Base-by-base conservation (phyloP, 2,888 invertebrate species). In the Antheraea assamensis region DNA sequence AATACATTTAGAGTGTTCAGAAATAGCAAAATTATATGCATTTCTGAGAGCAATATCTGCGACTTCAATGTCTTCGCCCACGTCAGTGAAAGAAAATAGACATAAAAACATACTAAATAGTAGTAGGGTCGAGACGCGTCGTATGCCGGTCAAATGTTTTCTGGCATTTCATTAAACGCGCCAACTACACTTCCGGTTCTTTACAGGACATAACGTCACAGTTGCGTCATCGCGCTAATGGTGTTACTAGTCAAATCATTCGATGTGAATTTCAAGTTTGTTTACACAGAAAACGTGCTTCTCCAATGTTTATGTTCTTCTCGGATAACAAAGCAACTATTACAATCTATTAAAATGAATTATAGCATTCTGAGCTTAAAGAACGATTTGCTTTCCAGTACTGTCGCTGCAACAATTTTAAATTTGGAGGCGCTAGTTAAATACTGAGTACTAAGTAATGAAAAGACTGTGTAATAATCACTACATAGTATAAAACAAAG, bases 11-110 rank as follows among this genome's bases (percentile, higher is more conserved):
- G 30, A 64, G 27, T 30, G 61, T 64, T 64, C 30, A 64, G 61
- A 64, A 15, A 64, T 30, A 64, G 61, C 61, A 64, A 64, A 64
- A 30, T 64, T 64, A 64, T 64, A 30, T 64, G 61, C 61, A 64
- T 30, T 64, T 64, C 61, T 64, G 61, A 64, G 17, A 64, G 61
- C 61, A 15, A 30, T 64, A 64, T 64, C 61, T 64, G 30, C 4
- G 30, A 64, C 17, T 27, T 64, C 30, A 64, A 64, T 64, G 61
- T 64, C 61, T 64, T 30, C 61, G 30, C 30, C 61, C 30, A 64
- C 61, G 61, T 64, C 27, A 64, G 0, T 64, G 61, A 64, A 64
- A 30, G 17, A 64, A 64, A 64, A 64, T 64, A 64, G 61, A 64
- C 17, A 17, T 27, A 64, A 64, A 3, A 27, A 27, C 27, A 30